phyloP scores from a whole-genome alignment of 1,140 invertebrate genomes.

The Drosophila insularis region DNA sequence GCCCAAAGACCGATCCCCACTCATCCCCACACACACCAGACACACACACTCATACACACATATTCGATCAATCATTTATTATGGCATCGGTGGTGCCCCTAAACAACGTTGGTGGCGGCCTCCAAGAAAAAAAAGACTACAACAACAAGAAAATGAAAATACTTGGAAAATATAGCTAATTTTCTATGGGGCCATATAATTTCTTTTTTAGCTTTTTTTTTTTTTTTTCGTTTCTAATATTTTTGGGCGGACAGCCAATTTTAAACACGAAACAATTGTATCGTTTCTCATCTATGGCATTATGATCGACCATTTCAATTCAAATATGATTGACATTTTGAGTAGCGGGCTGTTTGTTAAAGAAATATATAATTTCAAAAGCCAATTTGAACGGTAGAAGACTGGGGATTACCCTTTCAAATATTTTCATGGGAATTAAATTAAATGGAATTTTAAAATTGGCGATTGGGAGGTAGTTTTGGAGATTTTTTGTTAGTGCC shows the following conservation, averaged over 20 bases:
- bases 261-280: conserved; percentile 54
- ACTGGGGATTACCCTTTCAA: not conserved
- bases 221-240: conserved; percentile 21
- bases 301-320: not conserved
- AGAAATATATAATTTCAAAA: not conserved
- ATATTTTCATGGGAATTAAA: not conserved
- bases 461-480: no score
- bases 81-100: conserved; percentile 66
- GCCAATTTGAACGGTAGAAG: not conserved
- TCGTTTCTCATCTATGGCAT: conserved; percentile 7
- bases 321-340: conserved; percentile 6
- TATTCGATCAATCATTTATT: conserved; percentile 79
- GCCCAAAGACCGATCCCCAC: conserved; percentile 36
- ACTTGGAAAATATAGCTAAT: conserved; percentile 69
- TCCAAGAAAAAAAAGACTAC: conserved; percentile 20
- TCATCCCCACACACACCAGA: conserved; percentile 1
- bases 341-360: not conserved
- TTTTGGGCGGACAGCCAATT: conserved; percentile 44
- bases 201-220: conserved; percentile 37
- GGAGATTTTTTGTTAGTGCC: no score
- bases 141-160: conserved; percentile 39
- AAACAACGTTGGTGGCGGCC: conserved; percentile 59
- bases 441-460: no score
- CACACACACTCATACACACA: conserved; percentile 40
- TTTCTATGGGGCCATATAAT: conserved; percentile 61